Evolutionary conservation across 2,888 invertebrate genomes (phyloP).

Genomic region (Isotomurus palustris): DNA sequence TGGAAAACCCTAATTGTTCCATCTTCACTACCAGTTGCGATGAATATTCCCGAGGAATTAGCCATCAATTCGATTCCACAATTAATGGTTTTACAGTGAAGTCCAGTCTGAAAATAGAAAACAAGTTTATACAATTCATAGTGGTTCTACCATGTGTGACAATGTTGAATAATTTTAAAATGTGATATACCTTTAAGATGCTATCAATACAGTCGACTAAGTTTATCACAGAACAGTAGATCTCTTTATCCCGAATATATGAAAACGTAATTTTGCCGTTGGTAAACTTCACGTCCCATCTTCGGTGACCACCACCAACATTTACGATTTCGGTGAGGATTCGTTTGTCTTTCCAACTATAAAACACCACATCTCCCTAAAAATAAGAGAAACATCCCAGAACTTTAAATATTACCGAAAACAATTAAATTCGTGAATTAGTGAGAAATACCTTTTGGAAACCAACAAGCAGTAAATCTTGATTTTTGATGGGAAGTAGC

Average conservation of each 20-base stretch:
- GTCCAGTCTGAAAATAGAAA: constrained; percentile 23
- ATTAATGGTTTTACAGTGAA: constrained; percentile 32
- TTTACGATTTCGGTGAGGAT: constrained; percentile 21
- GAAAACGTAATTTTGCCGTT: constrained; percentile 24
- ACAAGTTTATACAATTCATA: neutral
- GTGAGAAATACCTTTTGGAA: constrained; percentile 24
- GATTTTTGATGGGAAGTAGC: neutral
- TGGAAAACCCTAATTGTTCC: constrained; percentile 27
- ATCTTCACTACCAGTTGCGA: constrained; percentile 33
- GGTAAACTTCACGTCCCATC: constrained; percentile 30
- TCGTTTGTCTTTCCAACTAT: constrained; percentile 27
- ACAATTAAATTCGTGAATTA: neutral
- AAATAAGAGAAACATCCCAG: constrained; percentile 1
- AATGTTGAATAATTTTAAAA: neutral
- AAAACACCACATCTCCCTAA: constrained; percentile 27
- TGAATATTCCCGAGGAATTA: neutral
- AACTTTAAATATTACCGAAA: neutral
- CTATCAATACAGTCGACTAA: neutral
- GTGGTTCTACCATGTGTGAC: too few species aligned
- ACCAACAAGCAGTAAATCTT: constrained; percentile 22
- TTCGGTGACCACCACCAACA: constrained; percentile 30
- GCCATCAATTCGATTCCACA: constrained; percentile 12
- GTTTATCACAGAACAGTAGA: constrained; percentile 8
- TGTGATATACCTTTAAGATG: neutral
- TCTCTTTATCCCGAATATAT: constrained; percentile 27